Base-by-base conservation (phyloP, 23 tunicate species). In the Styela clava region DNA sequence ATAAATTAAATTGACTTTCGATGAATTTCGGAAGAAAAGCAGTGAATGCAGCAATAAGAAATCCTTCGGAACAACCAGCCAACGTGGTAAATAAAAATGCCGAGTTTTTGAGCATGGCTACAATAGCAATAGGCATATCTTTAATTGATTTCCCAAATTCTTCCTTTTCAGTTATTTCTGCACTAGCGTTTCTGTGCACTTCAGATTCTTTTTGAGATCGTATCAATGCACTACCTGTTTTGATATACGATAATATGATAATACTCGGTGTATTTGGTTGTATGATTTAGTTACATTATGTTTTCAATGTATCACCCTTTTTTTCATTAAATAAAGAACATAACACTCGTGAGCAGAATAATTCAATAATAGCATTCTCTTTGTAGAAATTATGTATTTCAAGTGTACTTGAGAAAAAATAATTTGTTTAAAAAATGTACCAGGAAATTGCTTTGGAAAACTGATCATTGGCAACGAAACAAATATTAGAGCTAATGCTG, bases 21-120 rank as follows among this genome's bases (percentile, higher is more conserved):
- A 90, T 83, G n/a, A 86, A 92, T 87, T 95, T 95, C 3, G 99
- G 97, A 63, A 92, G 69, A 73, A 95, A 95, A 24, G 99, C 94
- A 28, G 95, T 95, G 52, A 95, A 86, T 1, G 94, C 97, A 31
- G 91, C 88, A 56, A 94, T 77, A n/a, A 94, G 24, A 78, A 88
- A 90, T 1, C 86, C 89, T 79, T 92, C 97, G 2, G 86, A 33
- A 30, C 86, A 81, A 0, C 85, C 91, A 28, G 91, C 97, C 44
- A 87, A 63, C 1, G 80, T 79, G 30, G 80, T 79, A 23, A 92
- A 74, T 16, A 87, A 73, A 62, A 88, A 92, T 26, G 97, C 83
- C 2, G 88, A 85, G 63, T 92, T 92, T 64, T 83, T 86, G 1
- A 85, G n/a, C 56, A 92, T 37, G 0, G 68, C 70, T 33, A 78